A percentile compares a stretch with the other conserved stretches of the same genome.
Conservation (phyloP, 2,888 invertebrate genomes). For the Parthenolecanium corni region DNA sequence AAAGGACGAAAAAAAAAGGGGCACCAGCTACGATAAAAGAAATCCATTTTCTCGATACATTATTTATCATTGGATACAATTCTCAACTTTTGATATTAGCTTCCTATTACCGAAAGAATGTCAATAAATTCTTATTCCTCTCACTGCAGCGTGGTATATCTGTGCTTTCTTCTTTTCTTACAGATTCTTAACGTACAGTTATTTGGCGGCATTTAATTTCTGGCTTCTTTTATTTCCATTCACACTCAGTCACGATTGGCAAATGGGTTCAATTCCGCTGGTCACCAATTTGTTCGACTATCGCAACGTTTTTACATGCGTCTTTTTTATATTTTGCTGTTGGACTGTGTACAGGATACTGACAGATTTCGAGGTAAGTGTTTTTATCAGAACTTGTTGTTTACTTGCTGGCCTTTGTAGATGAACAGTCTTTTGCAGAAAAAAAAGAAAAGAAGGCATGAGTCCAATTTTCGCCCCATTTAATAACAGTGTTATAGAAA, state of each 20-base stretch:
- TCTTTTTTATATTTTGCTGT: conserved; percentile 46
- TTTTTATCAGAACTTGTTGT: too few species aligned
- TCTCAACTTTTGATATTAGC: too few species aligned
- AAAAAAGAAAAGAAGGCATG: too few species aligned
- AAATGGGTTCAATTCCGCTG: conserved; percentile 74
- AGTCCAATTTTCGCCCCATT: too few species aligned
- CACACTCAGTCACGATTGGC: conserved; percentile 76
- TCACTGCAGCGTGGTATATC: neutral
- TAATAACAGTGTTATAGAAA: too few species aligned
- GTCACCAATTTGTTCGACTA: conserved; percentile 58
- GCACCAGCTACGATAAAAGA: too few species aligned
- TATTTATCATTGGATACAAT: too few species aligned
- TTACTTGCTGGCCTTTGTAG: too few species aligned
- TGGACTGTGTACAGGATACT: conserved; percentile 51
- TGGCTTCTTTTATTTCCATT: conserved; percentile 71
- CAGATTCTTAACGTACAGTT: conserved; percentile 70
- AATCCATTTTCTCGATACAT: too few species aligned
- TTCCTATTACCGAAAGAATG: too few species aligned
- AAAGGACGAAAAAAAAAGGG: too few species aligned
- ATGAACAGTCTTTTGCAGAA: too few species aligned
- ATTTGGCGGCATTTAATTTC: conserved; percentile 70
- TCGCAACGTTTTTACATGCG: conserved; percentile 59
- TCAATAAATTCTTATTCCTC: neutral
- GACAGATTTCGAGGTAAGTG: conserved; percentile 54
- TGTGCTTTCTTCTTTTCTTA: conserved; percentile 31